Evolutionary conservation across 1,140 invertebrate species (phyloP), one percentile per base, ranked within the genome.

Genomic region (Brachionus sp.): DNA sequence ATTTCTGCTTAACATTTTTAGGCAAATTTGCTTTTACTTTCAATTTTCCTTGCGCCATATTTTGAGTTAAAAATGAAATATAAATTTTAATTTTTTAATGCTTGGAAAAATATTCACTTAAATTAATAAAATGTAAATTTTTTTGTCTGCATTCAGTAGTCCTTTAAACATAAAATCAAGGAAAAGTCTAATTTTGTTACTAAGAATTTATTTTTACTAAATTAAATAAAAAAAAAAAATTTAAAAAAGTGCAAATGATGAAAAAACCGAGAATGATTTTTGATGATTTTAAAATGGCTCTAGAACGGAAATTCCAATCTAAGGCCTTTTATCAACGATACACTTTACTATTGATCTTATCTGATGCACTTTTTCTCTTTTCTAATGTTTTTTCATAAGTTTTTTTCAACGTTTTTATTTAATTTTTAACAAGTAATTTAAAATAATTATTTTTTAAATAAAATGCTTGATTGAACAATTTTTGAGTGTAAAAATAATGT

Each of bases 331-430:
- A 5, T 16, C 37, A 70, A 70, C 5, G 70, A 75, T 75, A 75
- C 70, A 75, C 70, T 75, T 75, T 25, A 39, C 66, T 70, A 75
- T 75, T 75, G 70, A 75, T 75, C 70, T 75, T 75, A 75, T 75
- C 70, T 75, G 70, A 75, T 75, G 42, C 39, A 75, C 70, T 75
- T 46, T 23, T 16, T 46, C 10, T 46, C 1, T 46, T 46, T 2
- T 29, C 1, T 3, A 29, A 29, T 29, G n/a, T n/a, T n/a, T n/a
- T n/a, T n/a, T 44, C 5, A 4, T 44, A 7, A 46, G n/a, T 46
- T 46, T 46, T 46, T 46, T 3, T n/a, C 4, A 46, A 10, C 10
- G 0, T 46, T 46, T 46, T 46, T 46, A 12, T 46, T 46, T 46
- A 13, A 4, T 2, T 46, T 29, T 29, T 29, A 29, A 29, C 29